Evolutionary conservation across 2,113 vertebrate genomes (phyloP), one percentile per base, ranked within the genome.

Genomic region (Thermophis baileyi): DNA sequence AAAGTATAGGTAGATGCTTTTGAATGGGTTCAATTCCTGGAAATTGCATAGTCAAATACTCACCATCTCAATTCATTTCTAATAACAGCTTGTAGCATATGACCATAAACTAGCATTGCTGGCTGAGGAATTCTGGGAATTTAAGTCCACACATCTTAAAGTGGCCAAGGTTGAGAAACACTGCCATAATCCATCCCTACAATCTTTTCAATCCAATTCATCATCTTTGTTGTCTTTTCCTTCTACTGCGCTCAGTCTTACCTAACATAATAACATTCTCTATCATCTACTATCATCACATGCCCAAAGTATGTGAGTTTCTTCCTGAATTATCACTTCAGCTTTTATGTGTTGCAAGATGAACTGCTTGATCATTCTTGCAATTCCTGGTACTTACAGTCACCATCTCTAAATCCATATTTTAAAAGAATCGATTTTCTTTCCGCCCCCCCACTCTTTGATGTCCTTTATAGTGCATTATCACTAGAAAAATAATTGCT

Each of bases 401-500:
- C 18, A 40, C 18, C 69, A 81, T 81, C 69, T 81, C 69, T 40
- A 81, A 81, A 81, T 81, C 35, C 18, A 81, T 40, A 40, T 20
- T 81, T 81, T 81, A 35, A 81, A 81, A 81, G 16, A 6, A 81
- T 40, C 1, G 3, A 8, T 81, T 81, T 81, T 81, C 69, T 81
- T 81, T 40, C 2, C 22, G 0, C 0, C 12, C 53, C 0, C 1
- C 16, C 18, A 40, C 6, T 44, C 35, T 40, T 81, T 2, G 3
- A 22, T 81, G 74, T 69, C 12, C 12, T 69, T 69, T 69, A n/a
- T 69, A n/a, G 5, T n/a, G 30, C 63, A 69, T 69, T 69, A 69
- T n/a, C 12, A 69, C 35, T 44, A 22, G 35, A 44, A 81, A 81
- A 44, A 10, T 81, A 81, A 44, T 44, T 22, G 74, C 18, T 81